These are phyloP conservation scores for Philaethria dido DNA, from an alignment of 2,888 invertebrate species.

Conservation along the genomic window DNA sequence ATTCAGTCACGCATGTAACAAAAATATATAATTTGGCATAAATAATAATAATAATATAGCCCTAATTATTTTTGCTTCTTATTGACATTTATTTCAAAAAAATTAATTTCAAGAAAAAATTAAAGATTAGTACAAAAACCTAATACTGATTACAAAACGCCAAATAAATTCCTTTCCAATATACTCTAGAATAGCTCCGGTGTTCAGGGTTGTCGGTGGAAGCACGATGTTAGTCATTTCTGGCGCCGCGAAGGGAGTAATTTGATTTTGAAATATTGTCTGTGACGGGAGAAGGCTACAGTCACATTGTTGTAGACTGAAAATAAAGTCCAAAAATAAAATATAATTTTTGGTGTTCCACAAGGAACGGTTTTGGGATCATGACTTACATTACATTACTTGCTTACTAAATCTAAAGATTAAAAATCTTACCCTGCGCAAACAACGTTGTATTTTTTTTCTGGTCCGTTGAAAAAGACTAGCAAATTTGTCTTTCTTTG, in stretches of 20 bases:
- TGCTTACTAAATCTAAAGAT: no score
- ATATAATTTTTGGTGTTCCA: neutral
- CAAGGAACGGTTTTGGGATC: neutral
- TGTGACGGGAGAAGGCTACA: constrained; percentile 47
- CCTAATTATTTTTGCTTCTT: no score
- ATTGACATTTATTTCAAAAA: no score
- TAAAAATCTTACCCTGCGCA: no score
- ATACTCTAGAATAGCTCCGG: constrained; percentile 17
- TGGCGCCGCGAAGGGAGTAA: constrained; percentile 57
- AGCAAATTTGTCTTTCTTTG: no score
- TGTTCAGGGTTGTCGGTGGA: constrained; percentile 25
- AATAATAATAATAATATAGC: no score
- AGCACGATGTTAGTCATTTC: constrained; percentile 59
- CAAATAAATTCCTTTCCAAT: constrained; percentile 8
- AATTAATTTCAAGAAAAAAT: neutral
- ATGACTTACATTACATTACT: no score
- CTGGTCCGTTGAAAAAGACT: no score
- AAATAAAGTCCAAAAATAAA: neutral
- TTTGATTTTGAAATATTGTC: constrained; percentile 69
- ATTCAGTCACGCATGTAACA: no score
- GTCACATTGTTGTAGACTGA: neutral
- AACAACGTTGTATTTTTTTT: no score
- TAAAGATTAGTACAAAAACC: neutral
- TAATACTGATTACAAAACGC: neutral
- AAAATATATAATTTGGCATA: no score